phyloP scores from a whole-genome alignment of 2,888 invertebrate genomes.

The Pammene aurita region DNA sequence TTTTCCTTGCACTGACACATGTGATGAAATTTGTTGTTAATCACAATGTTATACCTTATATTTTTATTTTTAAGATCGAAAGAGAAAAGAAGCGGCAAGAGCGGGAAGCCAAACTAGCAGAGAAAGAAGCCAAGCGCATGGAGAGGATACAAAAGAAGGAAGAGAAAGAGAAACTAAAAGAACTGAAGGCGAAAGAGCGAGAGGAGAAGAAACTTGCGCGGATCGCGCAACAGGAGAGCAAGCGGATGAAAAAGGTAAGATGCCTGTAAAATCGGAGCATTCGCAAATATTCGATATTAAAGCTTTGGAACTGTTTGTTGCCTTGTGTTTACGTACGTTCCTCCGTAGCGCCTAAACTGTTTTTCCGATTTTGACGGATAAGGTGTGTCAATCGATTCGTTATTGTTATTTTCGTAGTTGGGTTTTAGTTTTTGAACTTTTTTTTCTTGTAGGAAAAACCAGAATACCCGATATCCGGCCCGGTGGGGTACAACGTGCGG shows the following conservation, averaged over 20 bases:
- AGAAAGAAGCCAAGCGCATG: conserved; percentile 75
- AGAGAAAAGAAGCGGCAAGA: conserved; percentile 82
- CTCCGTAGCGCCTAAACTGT: too few species aligned
- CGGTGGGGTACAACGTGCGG: conserved; percentile 51
- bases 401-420: too few species aligned
- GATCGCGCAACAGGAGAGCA: conserved; percentile 73
- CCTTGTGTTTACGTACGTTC: too few species aligned
- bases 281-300: too few species aligned
- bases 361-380: too few species aligned
- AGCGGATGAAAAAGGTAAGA: conserved; percentile 61
- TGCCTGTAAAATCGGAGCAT: too few species aligned
- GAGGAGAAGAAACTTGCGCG: conserved; percentile 75
- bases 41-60: too few species aligned
- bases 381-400: too few species aligned
- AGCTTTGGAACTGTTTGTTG: too few species aligned
- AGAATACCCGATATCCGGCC: conserved; percentile 53
- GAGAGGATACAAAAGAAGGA: conserved; percentile 79
- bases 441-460: conserved; percentile 54
- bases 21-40: too few species aligned
- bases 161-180: conserved; percentile 76
- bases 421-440: too few species aligned
- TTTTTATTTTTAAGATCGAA: conserved; percentile 64
- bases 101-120: conserved; percentile 76
- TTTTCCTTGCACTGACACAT: too few species aligned
- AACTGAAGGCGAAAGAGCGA: conserved; percentile 75